Evolutionary conservation across 2,113 vertebrate genomes (phyloP).

Genomic region (Hemiscyllium ocellatum): DNA sequence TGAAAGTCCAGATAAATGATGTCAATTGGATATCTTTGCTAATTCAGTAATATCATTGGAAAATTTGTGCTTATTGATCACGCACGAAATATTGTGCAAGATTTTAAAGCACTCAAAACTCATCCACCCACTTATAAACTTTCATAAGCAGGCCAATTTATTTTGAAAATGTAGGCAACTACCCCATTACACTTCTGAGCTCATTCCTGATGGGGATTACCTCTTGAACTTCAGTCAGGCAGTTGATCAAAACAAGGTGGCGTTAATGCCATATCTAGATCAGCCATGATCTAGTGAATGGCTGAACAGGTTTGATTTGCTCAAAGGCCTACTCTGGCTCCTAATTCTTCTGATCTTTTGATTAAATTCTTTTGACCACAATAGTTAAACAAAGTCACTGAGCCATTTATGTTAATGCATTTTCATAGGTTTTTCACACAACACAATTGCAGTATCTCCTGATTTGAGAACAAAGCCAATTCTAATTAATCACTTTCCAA

Average conservation of each 20-base stretch:
- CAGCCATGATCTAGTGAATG: neutral
- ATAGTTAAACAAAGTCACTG: neutral
- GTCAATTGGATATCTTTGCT: too few species aligned
- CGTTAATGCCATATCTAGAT: neutral
- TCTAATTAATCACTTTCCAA: neutral
- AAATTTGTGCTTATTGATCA: neutral
- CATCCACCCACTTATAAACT: too few species aligned
- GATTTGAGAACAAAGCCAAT: neutral
- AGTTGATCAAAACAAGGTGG: neutral
- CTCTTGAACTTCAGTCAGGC: neutral
- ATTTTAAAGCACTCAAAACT: too few species aligned
- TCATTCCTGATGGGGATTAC: neutral
- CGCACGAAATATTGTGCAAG: neutral
- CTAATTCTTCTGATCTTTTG: neutral
- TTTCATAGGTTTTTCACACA: neutral
- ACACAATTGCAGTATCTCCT: neutral
- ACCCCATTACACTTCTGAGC: neutral
- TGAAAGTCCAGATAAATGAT: too few species aligned
- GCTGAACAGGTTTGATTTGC: neutral
- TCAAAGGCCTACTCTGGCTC: neutral
- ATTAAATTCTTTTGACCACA: neutral
- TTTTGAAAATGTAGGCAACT: too few species aligned
- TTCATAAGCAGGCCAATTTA: too few species aligned
- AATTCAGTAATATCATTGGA: neutral
- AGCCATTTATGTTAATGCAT: neutral